Conservation (phyloP, 2,888 invertebrate genomes). For the Poecilobothrus nobilitatus region DNA sequence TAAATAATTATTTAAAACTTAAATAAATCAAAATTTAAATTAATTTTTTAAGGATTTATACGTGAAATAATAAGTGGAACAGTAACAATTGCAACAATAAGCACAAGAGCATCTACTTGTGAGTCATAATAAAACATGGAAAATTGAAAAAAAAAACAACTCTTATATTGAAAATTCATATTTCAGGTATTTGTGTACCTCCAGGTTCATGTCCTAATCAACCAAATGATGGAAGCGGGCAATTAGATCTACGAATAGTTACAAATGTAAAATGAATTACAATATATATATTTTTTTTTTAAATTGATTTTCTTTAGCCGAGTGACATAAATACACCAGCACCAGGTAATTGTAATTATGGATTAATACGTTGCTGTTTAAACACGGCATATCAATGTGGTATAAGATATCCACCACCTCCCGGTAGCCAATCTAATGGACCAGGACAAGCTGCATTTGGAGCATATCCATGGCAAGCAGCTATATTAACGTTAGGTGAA, state of each 20-base stretch:
- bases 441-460: constrained; percentile 56
- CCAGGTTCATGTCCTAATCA: constrained; percentile 37
- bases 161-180: constrained; percentile 8
- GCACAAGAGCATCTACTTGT: not conserved
- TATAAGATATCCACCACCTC: constrained; percentile 35
- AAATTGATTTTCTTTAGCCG: constrained; percentile 22
- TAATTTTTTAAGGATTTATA: constrained; percentile 27
- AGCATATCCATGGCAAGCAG: constrained; percentile 66
- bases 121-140: not conserved
- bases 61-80: constrained; percentile 33
- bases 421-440: constrained; percentile 36
- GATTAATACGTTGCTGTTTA: constrained; percentile 35
- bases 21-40: no score
- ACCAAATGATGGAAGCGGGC: constrained; percentile 47
- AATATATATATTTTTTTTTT: not conserved
- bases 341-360: constrained; percentile 28
- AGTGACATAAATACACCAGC: constrained; percentile 16
- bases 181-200: constrained; percentile 39
- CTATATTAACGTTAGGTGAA: constrained; percentile 51
- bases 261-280: constrained; percentile 46
- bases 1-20: no score
- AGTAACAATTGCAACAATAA: constrained; percentile 24
- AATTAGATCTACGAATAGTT: constrained; percentile 55
- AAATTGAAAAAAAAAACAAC: not conserved
- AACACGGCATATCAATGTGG: constrained; percentile 39